phyloP scores from a whole-genome alignment of 2,113 vertebrate genomes.

The Melanostigma gelatinosum region DNA sequence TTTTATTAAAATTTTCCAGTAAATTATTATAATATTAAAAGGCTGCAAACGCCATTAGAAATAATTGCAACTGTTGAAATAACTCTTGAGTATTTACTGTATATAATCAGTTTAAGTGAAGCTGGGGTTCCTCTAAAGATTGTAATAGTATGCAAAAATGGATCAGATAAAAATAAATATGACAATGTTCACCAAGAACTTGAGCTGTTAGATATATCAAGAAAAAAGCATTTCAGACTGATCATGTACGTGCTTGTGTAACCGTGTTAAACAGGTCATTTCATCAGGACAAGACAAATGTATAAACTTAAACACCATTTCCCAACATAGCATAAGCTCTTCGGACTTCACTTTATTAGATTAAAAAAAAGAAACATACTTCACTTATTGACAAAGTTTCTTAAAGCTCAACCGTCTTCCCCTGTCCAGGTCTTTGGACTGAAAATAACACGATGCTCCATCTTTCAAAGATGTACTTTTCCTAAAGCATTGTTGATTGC shows the following conservation, averaged over 20 bases:
- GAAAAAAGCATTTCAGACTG: neutral
- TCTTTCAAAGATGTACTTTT: slow-evolving; percentile 89
- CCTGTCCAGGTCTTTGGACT: slow-evolving; percentile 73
- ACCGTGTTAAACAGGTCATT: slow-evolving; percentile 17
- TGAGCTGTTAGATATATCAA: neutral
- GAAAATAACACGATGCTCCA: slow-evolving; percentile 86
- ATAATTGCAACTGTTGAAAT: neutral
- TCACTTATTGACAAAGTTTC: slow-evolving; percentile 74
- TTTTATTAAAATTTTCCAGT: neutral
- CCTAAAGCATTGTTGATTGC: slow-evolving; percentile 96
- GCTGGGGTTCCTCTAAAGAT: neutral
- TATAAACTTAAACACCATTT: slow-evolving; percentile 19
- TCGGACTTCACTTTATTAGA: slow-evolving; percentile 20
- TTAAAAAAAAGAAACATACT: slow-evolving; percentile 40
- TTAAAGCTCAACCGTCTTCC: slow-evolving; percentile 71
- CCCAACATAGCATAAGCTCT: neutral
- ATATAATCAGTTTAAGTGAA: neutral
- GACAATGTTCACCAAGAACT: neutral
- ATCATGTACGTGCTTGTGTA: neutral
- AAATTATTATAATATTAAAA: neutral
- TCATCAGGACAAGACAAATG: neutral
- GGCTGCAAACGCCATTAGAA: neutral
- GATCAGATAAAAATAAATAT: neutral
- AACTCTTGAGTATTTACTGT: neutral
- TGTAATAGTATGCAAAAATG: neutral